Conservation (phyloP, 2,888 invertebrate species). For the Pherbina coryleti region DNA sequence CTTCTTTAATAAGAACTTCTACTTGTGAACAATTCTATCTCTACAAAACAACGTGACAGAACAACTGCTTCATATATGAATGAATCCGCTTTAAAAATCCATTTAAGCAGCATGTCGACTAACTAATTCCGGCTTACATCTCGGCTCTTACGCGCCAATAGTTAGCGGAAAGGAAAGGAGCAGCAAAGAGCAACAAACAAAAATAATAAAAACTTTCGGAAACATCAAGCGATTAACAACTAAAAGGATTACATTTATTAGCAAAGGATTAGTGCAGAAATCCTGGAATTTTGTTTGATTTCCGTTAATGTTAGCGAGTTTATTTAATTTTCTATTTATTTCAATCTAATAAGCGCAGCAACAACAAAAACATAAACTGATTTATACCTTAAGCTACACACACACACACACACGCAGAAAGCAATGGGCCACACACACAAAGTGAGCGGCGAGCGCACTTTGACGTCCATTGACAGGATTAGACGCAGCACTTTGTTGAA, state of each 20-base stretch:
- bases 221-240: slow-evolving; percentile 62
- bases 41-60: too few species aligned
- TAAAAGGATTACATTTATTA: slow-evolving; percentile 63
- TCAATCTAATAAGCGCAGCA: slow-evolving; percentile 43
- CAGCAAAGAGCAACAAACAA: background rate
- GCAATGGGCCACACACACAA: slow-evolving; percentile 44
- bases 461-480: slow-evolving; percentile 61
- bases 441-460: background rate
- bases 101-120: too few species aligned
- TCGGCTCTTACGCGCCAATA: background rate
- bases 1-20: too few species aligned
- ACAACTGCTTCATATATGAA: too few species aligned
- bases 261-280: slow-evolving; percentile 55
- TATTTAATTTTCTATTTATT: slow-evolving; percentile 53
- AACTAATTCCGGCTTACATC: too few species aligned
- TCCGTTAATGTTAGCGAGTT: slow-evolving; percentile 43
- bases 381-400: background rate
- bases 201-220: background rate
- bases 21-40: too few species aligned
- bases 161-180: background rate
- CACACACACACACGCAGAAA: slow-evolving; percentile 51
- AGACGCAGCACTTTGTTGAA: slow-evolving; percentile 50
- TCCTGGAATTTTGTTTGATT: slow-evolving; percentile 26
- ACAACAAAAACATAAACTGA: slow-evolving; percentile 15
- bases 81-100: too few species aligned